Evolutionary conservation across 2,113 vertebrate species (phyloP).

Genomic region (Amazona guildingii): DNA sequence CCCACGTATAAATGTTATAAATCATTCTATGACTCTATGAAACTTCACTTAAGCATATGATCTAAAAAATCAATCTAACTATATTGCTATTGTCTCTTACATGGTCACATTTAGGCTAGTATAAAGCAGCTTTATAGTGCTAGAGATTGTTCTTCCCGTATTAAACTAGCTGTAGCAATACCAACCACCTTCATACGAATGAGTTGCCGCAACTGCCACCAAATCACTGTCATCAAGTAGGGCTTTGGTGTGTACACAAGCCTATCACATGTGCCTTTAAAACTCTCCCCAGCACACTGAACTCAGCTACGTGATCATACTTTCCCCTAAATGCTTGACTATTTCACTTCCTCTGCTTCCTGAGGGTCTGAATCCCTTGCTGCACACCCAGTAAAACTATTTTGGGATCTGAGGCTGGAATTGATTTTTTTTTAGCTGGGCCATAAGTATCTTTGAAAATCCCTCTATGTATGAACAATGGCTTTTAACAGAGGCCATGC

Average conservation of each 20-base stretch:
- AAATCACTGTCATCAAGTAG: neutral
- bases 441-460: slow-evolving; percentile 21
- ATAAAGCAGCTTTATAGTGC: neutral
- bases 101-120: neutral
- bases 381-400: neutral
- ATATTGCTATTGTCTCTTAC: neutral
- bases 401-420: neutral
- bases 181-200: neutral
- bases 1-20: neutral
- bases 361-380: neutral
- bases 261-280: neutral
- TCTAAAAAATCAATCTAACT: neutral
- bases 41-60: neutral
- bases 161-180: neutral
- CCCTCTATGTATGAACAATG: neutral
- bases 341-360: neutral
- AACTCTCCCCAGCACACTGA: neutral
- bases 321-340: neutral
- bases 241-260: neutral
- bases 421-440: slow-evolving; percentile 17
- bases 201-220: neutral
- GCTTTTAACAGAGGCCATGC: slow-evolving; percentile 48
- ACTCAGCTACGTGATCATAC: neutral
- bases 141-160: neutral
- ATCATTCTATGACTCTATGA: neutral